phyloP scores from a whole-genome alignment of 2,113 vertebrate species.

The Siniperca knerii region DNA sequence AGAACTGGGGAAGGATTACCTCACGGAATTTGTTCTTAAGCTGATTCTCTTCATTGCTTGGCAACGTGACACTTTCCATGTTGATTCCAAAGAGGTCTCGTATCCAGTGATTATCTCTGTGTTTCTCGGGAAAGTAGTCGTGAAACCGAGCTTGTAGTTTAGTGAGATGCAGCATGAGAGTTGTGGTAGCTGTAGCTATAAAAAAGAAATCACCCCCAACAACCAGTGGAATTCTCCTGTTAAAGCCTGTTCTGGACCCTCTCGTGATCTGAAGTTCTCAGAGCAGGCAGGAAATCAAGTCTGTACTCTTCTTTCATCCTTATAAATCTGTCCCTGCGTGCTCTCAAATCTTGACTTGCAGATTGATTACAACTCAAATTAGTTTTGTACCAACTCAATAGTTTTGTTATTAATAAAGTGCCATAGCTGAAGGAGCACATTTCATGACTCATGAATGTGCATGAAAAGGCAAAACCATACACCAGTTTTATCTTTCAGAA shows the following conservation, averaged over 20 bases:
- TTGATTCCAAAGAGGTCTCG: too few species aligned
- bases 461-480: constrained; percentile 8
- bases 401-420: constrained; percentile 42
- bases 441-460: background rate
- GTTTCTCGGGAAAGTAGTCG: too few species aligned
- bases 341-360: constrained; percentile 24
- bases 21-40: too few species aligned
- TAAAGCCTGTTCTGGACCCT: background rate
- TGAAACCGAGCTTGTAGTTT: too few species aligned
- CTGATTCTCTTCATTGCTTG: too few species aligned
- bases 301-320: background rate
- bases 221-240: background rate
- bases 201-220: background rate
- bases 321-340: background rate
- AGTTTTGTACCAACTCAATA: constrained; percentile 31
- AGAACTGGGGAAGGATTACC: too few species aligned
- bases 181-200: too few species aligned
- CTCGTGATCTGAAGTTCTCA: background rate
- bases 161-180: too few species aligned
- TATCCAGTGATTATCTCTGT: too few species aligned
- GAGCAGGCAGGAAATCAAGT: background rate
- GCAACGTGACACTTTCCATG: too few species aligned
- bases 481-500: constrained; percentile 9
- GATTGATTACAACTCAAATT: constrained; percentile 29
- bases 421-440: constrained; percentile 19